phyloP scores from a whole-genome alignment of 2,113 vertebrate genomes.

The Aspidoscelis tigris region DNA sequence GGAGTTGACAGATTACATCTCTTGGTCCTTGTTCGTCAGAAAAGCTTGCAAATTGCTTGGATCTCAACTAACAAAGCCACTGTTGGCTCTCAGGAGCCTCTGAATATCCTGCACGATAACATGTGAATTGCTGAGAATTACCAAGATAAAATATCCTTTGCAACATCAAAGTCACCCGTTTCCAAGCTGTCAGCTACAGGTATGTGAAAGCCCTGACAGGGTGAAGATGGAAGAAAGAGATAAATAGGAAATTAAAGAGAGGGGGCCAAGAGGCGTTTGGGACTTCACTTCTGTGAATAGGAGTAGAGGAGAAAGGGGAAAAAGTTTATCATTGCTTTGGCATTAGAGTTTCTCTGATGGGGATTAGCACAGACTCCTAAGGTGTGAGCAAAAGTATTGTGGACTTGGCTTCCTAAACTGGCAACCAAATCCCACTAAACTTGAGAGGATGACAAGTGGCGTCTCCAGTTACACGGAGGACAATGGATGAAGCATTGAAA shows the following conservation, averaged over 20 bases:
- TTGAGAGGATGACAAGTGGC: slow-evolving; percentile 16
- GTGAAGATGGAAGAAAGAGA: slow-evolving; percentile 79
- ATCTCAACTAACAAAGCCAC: slow-evolving; percentile 88
- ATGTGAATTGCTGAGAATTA: slow-evolving; percentile 86
- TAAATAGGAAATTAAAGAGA: slow-evolving; percentile 68
- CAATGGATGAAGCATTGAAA: not conserved
- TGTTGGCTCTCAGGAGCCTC: slow-evolving; percentile 80
- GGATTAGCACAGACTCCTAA: slow-evolving; percentile 53
- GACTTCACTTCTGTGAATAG: slow-evolving; percentile 25
- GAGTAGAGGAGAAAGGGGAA: not conserved
- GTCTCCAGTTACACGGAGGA: not conserved
- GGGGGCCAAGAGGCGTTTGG: not conserved
- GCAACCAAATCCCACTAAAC: slow-evolving; percentile 12
- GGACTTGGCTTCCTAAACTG: slow-evolving; percentile 49
- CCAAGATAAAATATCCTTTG: slow-evolving; percentile 81
- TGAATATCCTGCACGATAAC: slow-evolving; percentile 79
- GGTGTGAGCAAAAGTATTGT: slow-evolving; percentile 52
- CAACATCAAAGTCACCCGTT: slow-evolving; percentile 87
- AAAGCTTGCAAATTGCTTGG: slow-evolving; percentile 93
- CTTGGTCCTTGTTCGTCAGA: slow-evolving; percentile 79
- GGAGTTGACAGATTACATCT: slow-evolving; percentile 84
- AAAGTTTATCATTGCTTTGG: slow-evolving; percentile 44
- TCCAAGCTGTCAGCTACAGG: slow-evolving; percentile 77
- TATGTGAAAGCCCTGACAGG: slow-evolving; percentile 79
- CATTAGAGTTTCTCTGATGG: slow-evolving; percentile 56